Evolutionary conservation across 1,140 invertebrate genomes (phyloP).

Genomic region (Drosophila mauritiana): DNA sequence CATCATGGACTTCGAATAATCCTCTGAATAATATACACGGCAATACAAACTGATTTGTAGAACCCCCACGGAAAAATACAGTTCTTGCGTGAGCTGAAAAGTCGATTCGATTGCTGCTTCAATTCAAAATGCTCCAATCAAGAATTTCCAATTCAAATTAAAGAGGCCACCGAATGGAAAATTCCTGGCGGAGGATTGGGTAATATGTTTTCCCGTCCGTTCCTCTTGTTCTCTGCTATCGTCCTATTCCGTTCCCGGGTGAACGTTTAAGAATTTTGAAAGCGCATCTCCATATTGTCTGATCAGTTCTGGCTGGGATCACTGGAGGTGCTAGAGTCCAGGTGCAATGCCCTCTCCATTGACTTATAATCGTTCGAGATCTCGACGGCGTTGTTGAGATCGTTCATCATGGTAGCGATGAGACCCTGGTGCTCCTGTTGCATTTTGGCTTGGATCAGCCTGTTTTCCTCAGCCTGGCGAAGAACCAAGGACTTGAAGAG

Average conservation of each 20-base stretch:
- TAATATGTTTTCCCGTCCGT: conserved; percentile 5
- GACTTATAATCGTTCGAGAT: background rate
- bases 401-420: conserved; percentile 35
- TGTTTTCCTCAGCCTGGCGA: conserved; percentile 45
- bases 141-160: conserved; percentile 21
- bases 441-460: conserved; percentile 43
- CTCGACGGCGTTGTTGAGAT: conserved; percentile 4
- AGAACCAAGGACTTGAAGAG: conserved; percentile 29
- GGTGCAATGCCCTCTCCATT: background rate
- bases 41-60: no score
- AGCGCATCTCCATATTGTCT: background rate
- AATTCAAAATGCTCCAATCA: conserved; percentile 1
- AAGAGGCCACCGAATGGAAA: conserved; percentile 1
- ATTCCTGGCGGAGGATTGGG: conserved; percentile 11
- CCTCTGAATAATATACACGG: background rate
- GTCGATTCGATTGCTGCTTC: background rate
- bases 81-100: background rate
- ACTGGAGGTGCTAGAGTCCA: background rate
- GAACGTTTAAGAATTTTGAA: conserved; percentile 21
- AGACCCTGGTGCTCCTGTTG: conserved; percentile 41
- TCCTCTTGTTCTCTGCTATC: background rate
- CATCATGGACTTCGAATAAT: background rate
- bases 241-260: background rate
- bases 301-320: background rate
- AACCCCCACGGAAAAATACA: background rate